phyloP scores from a whole-genome alignment of 2,888 invertebrate species.

The Xiphydria camelus region DNA sequence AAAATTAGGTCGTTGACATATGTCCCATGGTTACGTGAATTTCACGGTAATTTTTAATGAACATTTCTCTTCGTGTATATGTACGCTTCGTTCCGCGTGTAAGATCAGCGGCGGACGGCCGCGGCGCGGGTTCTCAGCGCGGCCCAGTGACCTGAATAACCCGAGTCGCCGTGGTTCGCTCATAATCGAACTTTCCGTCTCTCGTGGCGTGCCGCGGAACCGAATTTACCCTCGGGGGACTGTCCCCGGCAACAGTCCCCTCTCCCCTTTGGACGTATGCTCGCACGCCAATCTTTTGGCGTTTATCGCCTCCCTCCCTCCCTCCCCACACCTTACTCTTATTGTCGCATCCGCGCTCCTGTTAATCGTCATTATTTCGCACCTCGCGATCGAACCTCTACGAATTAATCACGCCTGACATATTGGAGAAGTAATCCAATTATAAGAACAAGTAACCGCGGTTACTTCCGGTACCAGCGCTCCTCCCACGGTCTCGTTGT shows the following conservation, averaged over 20 bases:
- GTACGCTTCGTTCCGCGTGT: no score
- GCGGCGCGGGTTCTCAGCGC: no score
- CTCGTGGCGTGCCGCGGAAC: conserved; percentile 9
- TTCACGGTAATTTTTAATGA: no score
- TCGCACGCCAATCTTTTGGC: no score
- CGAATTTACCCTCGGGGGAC: no score
- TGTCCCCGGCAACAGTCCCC: conserved; percentile 12
- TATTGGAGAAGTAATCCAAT: neutral
- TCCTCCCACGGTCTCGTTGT: no score
- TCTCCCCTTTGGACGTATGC: conserved; percentile 1
- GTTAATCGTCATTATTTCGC: neutral
- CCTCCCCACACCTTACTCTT: neutral
- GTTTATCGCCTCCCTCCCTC: conserved; percentile 6
- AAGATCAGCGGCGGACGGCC: no score
- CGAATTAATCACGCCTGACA: neutral
- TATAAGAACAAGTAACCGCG: no score
- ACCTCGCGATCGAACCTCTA: neutral
- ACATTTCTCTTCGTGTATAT: no score
- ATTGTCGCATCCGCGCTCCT: neutral
- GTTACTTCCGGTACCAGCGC: no score
- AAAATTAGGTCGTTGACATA: no score
- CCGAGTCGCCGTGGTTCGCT: conserved; percentile 25
- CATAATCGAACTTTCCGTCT: conserved; percentile 29
- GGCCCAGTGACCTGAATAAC: conserved; percentile 56
- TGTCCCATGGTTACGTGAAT: no score